Evolutionary conservation across 2,113 vertebrate species (phyloP).

Genomic region (Gopherus evgoodei): DNA sequence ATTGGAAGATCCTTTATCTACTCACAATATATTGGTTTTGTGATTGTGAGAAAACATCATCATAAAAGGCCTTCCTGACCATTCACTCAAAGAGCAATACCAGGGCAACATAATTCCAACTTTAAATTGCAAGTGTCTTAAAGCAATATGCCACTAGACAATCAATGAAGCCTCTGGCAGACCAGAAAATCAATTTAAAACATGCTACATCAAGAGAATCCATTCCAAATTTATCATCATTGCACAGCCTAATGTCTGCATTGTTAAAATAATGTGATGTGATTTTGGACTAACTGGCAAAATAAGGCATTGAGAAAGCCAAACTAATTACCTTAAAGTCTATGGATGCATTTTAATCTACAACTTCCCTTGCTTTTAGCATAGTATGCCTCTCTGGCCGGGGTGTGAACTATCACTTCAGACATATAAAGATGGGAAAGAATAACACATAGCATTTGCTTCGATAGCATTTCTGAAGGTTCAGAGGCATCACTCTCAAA

Average conservation of each 20-base stretch:
- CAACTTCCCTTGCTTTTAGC: background rate
- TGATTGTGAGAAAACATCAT: accelerated
- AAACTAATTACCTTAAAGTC: background rate
- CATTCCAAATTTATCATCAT: background rate
- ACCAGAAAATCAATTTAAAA: slow-evolving; percentile 46
- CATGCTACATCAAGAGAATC: background rate
- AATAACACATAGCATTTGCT: background rate
- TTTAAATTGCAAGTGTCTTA: background rate
- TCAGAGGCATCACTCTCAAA: background rate
- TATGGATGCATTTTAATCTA: background rate
- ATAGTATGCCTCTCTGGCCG: background rate
- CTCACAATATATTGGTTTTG: background rate
- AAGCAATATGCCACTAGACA: background rate
- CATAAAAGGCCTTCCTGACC: background rate
- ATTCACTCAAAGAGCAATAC: background rate
- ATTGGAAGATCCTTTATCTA: background rate
- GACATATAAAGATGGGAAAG: background rate
- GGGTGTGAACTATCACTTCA: background rate
- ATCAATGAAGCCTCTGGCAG: background rate
- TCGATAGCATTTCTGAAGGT: background rate
- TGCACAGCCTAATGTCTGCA: background rate
- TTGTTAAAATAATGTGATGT: background rate
- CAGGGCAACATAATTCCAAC: background rate
- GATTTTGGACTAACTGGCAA: background rate
- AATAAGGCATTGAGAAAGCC: background rate